phyloP scores from a whole-genome alignment of 2,888 invertebrate species.

The Mactromeris polynyma region DNA sequence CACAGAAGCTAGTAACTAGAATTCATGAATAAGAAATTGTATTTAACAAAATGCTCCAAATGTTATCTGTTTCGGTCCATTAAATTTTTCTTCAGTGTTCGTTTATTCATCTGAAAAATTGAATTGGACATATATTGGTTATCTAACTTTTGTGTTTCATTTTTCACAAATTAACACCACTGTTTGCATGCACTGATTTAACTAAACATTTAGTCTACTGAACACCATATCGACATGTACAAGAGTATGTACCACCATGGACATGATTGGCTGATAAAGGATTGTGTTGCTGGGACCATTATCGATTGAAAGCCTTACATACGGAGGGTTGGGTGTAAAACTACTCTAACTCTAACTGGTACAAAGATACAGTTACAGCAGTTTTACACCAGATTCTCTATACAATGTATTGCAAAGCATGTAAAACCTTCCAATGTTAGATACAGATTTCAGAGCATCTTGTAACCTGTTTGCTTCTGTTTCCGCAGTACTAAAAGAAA shows the following conservation, averaged over 20 bases:
- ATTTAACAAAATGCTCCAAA: neutral
- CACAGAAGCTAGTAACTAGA: neutral
- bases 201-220: neutral
- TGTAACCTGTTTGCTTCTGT: no score
- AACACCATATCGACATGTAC: neutral
- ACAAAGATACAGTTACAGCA: no score
- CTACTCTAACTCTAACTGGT: no score
- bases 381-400: no score
- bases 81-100: neutral
- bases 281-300: neutral
- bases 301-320: neutral
- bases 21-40: neutral
- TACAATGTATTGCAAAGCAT: neutral
- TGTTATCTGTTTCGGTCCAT: neutral
- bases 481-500: no score
- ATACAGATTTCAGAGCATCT: neutral
- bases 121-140: neutral
- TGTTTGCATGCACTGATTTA: neutral
- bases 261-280: neutral
- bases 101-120: neutral
- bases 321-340: no score
- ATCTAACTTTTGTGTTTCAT: neutral
- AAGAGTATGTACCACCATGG: neutral
- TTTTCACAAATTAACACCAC: neutral
- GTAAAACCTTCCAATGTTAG: neutral